phyloP scores from a whole-genome alignment of 2,113 vertebrate genomes.

The Nipponia nippon region DNA sequence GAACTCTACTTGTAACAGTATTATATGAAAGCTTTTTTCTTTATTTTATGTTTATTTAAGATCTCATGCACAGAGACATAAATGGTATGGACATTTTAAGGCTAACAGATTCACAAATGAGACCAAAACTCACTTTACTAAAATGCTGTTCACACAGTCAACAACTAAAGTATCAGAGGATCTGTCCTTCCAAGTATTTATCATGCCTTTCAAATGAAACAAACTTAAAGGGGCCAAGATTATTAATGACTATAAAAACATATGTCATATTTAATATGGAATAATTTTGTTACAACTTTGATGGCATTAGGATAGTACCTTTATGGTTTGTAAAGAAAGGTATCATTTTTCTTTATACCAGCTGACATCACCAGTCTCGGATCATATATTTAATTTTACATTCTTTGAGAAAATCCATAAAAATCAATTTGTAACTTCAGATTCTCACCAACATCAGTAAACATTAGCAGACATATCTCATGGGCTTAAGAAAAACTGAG shows the following conservation, averaged over 20 bases:
- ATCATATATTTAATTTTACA: background rate
- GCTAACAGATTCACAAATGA: background rate
- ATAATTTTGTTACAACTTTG: background rate
- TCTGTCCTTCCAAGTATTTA: background rate
- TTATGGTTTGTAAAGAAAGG: background rate
- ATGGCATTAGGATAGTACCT: background rate
- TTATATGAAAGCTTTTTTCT: background rate
- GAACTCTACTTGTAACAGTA: background rate
- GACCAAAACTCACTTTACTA: background rate
- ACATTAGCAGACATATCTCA: background rate
- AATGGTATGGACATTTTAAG: background rate
- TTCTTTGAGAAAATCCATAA: background rate
- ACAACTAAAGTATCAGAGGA: background rate
- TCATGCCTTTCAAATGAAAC: background rate
- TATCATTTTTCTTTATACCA: background rate
- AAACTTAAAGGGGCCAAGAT: background rate
- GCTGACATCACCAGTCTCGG: background rate
- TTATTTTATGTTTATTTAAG: background rate
- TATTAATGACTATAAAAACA: background rate
- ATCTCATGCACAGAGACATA: background rate
- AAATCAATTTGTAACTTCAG: background rate
- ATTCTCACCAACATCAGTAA: background rate
- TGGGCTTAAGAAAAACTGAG: background rate
- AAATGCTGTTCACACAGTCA: background rate
- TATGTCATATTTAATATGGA: background rate